Conservation (phyloP, 1,140 invertebrate species). For the Drosophila sproati region DNA sequence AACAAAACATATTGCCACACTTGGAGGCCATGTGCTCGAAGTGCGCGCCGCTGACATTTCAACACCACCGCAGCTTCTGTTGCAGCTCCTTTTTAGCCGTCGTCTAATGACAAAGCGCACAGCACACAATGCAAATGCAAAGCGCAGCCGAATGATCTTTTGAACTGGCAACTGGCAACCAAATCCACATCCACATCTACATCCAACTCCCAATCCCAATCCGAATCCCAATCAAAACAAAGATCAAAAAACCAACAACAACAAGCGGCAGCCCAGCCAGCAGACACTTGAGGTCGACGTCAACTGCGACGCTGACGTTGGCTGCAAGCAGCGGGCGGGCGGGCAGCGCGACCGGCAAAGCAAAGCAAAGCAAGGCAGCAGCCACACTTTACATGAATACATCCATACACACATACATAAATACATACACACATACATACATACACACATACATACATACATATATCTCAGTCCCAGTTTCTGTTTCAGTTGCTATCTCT, state of each 20-base stretch:
- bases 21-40: constrained; percentile 69
- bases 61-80: constrained; percentile 46
- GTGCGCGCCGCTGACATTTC: constrained; percentile 67
- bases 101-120: constrained; percentile 52
- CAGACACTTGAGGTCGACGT: constrained; percentile 45
- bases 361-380: constrained; percentile 3
- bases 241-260: constrained; percentile 59
- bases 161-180: constrained; percentile 44
- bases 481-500: constrained; percentile 12
- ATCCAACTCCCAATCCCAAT: constrained; percentile 24
- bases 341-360: constrained; percentile 19
- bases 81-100: background rate
- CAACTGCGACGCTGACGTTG: constrained; percentile 10
- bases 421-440: too few relatives aligned
- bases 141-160: constrained; percentile 51
- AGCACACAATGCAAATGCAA: constrained; percentile 50
- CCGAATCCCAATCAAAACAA: constrained; percentile 63
- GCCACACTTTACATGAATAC: background rate
- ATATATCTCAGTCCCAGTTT: background rate
- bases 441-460: too few relatives aligned
- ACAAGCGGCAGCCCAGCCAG: constrained; percentile 8
- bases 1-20: constrained; percentile 77
- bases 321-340: constrained; percentile 29
- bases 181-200: constrained; percentile 9
- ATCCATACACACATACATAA: too few relatives aligned